Percentiles rank a stretch among this genome's conserved stretches.
Evolutionary conservation across 1,140 invertebrate species (phyloP).

Genomic region (Conus betulinus): DNA sequence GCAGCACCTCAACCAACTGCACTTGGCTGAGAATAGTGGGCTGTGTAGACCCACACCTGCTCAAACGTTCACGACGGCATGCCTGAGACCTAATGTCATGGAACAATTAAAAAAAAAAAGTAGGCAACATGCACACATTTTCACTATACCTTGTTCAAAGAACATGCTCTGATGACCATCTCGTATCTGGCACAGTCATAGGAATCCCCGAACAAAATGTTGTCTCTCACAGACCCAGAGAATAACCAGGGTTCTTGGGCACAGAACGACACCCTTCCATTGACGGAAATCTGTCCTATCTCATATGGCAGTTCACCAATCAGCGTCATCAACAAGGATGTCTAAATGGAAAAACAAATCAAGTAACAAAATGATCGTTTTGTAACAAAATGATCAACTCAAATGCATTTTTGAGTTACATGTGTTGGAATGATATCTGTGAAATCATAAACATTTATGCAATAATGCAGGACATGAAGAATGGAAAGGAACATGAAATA

Average conservation of each 20-base stretch:
- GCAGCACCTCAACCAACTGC: no score
- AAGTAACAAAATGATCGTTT: neutral
- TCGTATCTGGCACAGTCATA: slow-evolving; percentile 58
- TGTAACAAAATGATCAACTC: neutral
- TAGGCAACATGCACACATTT: neutral
- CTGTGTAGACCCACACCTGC: no score
- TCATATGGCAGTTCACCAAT: slow-evolving; percentile 86
- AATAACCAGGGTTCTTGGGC: slow-evolving; percentile 94
- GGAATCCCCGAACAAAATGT: slow-evolving; percentile 86
- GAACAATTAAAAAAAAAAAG: no score
- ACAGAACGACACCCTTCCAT: slow-evolving; percentile 88
- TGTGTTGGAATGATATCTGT: no score
- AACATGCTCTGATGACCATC: slow-evolving; percentile 60
- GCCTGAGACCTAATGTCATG: no score
- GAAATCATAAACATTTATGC: no score
- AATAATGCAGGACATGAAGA: no score
- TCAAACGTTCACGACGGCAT: no score
- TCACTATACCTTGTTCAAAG: slow-evolving; percentile 64
- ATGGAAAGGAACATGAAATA: no score
- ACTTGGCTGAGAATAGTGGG: no score
- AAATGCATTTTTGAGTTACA: neutral
- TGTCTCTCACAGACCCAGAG: slow-evolving; percentile 82
- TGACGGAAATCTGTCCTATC: slow-evolving; percentile 82
- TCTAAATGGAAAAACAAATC: slow-evolving; percentile 74
- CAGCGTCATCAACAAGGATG: slow-evolving; percentile 87